Conservation (phyloP, 2,888 invertebrate species). For the Tetragonisca angustula region DNA sequence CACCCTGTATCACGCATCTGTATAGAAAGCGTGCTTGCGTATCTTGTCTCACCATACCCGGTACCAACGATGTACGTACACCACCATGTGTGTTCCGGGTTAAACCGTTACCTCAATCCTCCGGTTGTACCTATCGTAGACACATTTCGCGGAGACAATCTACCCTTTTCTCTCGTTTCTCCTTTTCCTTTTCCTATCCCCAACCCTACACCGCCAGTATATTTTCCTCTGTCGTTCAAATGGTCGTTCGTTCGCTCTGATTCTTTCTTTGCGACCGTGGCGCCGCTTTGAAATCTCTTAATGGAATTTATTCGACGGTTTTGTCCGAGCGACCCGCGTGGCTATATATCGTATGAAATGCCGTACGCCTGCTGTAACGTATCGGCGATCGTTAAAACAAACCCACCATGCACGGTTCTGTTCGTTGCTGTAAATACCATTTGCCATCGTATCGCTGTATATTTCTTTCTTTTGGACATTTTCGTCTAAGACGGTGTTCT, state of each 20-base stretch:
- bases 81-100: conserved; percentile 36
- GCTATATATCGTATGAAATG: background rate
- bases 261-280: background rate
- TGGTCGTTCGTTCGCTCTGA: background rate
- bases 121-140: conserved; percentile 53
- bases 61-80: conserved; percentile 19
- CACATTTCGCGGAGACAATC: conserved; percentile 34
- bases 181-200: conserved; percentile 12
- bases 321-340: background rate
- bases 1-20: background rate
- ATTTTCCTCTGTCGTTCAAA: conserved; percentile 10
- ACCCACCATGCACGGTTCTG: background rate
- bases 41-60: conserved; percentile 35
- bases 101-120: conserved; percentile 62
- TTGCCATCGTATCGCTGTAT: background rate
- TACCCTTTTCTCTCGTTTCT: conserved; percentile 14
- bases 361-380: background rate
- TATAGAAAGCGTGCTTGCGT: conserved; percentile 5
- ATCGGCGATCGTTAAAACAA: background rate
- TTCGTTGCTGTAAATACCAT: background rate
- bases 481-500: background rate
- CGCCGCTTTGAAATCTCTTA: conserved; percentile 12
- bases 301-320: background rate
- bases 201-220: background rate
- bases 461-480: background rate